Evolutionary conservation across 2,888 invertebrate genomes (phyloP), one percentile per base, ranked within the genome.

Genomic region (Eupithecia centaureata): DNA sequence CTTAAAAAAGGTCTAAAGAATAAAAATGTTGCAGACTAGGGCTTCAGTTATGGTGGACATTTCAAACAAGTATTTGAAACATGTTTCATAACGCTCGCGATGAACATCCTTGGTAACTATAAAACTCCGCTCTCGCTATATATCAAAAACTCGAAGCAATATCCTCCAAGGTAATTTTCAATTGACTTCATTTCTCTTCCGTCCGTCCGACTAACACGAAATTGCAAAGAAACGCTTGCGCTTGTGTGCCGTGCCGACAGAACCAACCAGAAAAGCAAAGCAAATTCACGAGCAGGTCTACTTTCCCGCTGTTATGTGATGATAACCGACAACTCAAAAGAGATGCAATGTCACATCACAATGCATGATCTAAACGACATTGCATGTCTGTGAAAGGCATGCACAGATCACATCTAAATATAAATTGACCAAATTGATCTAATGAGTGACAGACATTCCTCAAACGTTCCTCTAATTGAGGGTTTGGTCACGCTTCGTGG

Each of bases 401-500:
- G 42, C 22, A 60, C 18, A 28, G 28, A 60, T 35, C 25, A 60
- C 28, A 38, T 60, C 42, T 60, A 63, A 63, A 57, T 15, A 56
- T 56, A 63, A 30, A 56, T 63, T 57, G 30, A 22, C 56, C 38
- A 42, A 42, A 59, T 67, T 51, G 47, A 61, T 58, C 54, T 51
- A 47, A 67, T 52, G 33, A 61, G 28, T 52, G 66, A 62, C 35
- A 12, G 18, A 57, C 57, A 30, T 28, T 54, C 27, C 28, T 58
- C 32, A 22, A 33, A 42, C 28, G 18, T 22, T 63, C 15, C 32
- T 47, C 30, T 32, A 30, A 64, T 64, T 63, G 42, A 64, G 25
- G 71, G 70, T 70, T 75, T 71, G 70, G 82, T 79, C 82, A 80
- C 79, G 78, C 76, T 65, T 63, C 18, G 35, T 51, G 32, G 38